phyloP scores from a whole-genome alignment of 2,113 vertebrate genomes.

The Etheostoma spectabile region DNA sequence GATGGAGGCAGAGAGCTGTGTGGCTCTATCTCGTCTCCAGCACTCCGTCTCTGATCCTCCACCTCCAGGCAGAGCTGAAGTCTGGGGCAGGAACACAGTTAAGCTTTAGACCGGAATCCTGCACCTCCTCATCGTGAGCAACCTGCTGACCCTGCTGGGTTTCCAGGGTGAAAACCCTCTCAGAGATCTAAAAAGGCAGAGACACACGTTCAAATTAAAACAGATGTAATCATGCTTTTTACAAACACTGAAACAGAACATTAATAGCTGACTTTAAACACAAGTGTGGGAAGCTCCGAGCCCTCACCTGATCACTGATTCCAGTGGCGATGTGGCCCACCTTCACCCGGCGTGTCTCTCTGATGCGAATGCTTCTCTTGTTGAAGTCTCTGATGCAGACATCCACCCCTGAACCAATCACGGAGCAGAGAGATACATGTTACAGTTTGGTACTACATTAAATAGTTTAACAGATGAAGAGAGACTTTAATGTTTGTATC shows the following conservation, averaged over 20 bases:
- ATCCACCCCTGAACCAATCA: slow-evolving; percentile 87
- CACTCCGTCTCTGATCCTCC: slow-evolving; percentile 90
- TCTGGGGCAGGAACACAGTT: slow-evolving; percentile 91
- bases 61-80: slow-evolving; percentile 88
- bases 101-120: slow-evolving; percentile 89
- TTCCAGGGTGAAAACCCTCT: slow-evolving; percentile 91
- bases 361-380: slow-evolving; percentile 89
- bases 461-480: neutral
- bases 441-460: neutral
- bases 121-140: slow-evolving; percentile 89
- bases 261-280: neutral
- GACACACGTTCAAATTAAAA: neutral
- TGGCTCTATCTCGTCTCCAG: slow-evolving; percentile 84
- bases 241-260: neutral
- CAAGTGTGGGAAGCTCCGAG: neutral
- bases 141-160: slow-evolving; percentile 87
- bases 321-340: slow-evolving; percentile 95
- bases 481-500: neutral
- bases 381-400: slow-evolving; percentile 91
- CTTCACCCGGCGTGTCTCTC: slow-evolving; percentile 91
- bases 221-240: neutral
- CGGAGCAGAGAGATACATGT: slow-evolving; percentile 12
- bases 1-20: neutral
- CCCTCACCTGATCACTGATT: slow-evolving; percentile 96
- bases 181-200: slow-evolving; percentile 86